Conservation (phyloP, 2,888 invertebrate genomes). For the Nineta flava region DNA sequence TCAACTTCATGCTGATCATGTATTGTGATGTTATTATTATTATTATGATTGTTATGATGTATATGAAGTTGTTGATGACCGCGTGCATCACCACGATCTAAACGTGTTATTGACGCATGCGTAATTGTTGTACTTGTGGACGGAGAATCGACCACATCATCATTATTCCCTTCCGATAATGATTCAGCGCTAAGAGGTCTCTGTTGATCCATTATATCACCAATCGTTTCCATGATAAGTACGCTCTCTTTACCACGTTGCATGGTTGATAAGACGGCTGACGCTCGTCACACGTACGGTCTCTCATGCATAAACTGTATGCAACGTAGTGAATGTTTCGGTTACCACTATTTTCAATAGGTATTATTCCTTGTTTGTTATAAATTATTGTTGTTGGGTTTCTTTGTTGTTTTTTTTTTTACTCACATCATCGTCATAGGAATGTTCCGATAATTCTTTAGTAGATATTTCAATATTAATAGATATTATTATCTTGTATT, state of each 20-base stretch:
- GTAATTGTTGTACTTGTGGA: conserved; percentile 3
- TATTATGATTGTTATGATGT: conserved; percentile 16
- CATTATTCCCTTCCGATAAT: conserved; percentile 7
- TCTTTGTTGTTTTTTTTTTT: too few relatives aligned
- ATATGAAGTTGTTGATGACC: conserved; percentile 14
- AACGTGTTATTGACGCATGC: neutral
- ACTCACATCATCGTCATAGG: too few relatives aligned
- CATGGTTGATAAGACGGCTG: neutral
- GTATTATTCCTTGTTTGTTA: too few relatives aligned
- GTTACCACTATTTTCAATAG: too few relatives aligned
- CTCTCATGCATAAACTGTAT: neutral
- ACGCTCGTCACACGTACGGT: conserved; percentile 16
- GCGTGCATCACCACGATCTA: conserved; percentile 14
- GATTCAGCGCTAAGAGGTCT: neutral
- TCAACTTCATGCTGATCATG: conserved; percentile 9
- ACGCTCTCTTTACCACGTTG: conserved; percentile 2
- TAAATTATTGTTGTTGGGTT: too few relatives aligned
- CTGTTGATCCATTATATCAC: conserved; percentile 41
- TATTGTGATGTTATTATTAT: conserved; percentile 14
- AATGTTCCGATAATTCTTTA: too few relatives aligned
- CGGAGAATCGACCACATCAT: conserved; percentile 7
- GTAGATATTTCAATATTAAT: too few relatives aligned
- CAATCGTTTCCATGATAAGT: conserved; percentile 35
- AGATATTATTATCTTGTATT: too few relatives aligned
- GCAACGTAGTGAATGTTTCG: too few relatives aligned